Percentiles rank a stretch among this genome's conserved stretches.
These are phyloP conservation scores for Urosaurus nigricauda DNA, from an alignment of 2,797 vertebrate species.

Conservation along the genomic window DNA sequence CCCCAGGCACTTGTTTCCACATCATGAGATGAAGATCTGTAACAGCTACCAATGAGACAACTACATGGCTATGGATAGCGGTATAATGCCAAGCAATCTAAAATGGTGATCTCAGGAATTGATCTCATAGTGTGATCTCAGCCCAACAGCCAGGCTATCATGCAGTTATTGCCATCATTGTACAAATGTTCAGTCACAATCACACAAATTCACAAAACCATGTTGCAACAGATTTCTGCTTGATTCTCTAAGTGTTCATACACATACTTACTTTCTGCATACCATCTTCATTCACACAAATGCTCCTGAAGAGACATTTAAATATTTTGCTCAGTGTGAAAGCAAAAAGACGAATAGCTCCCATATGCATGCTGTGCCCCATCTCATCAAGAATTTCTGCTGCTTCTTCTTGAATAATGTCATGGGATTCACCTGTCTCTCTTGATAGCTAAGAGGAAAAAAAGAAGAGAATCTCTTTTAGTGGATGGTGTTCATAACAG, in stretches of 20 bases:
- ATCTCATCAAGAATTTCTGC: constrained; percentile 93
- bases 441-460: constrained; percentile 82
- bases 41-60: background rate
- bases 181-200: background rate
- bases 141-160: background rate
- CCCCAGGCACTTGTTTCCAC: background rate
- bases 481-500: background rate
- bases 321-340: constrained; percentile 92
- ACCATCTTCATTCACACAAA: constrained; percentile 95
- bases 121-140: too few species aligned
- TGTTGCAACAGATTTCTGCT: background rate
- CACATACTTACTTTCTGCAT: constrained; percentile 91
- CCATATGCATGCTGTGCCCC: constrained; percentile 90
- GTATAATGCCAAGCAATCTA: background rate
- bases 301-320: constrained; percentile 90
- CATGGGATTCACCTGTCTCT: constrained; percentile 82
- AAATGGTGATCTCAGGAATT: background rate
- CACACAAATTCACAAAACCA: background rate
- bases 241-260: background rate
- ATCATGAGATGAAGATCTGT: background rate
- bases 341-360: constrained; percentile 92
- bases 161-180: background rate
- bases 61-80: background rate
- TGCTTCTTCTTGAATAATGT: constrained; percentile 87
- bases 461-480: constrained; percentile 39